Conservation (phyloP, 2,888 invertebrate genomes). For the Leistus spinibarbis region DNA sequence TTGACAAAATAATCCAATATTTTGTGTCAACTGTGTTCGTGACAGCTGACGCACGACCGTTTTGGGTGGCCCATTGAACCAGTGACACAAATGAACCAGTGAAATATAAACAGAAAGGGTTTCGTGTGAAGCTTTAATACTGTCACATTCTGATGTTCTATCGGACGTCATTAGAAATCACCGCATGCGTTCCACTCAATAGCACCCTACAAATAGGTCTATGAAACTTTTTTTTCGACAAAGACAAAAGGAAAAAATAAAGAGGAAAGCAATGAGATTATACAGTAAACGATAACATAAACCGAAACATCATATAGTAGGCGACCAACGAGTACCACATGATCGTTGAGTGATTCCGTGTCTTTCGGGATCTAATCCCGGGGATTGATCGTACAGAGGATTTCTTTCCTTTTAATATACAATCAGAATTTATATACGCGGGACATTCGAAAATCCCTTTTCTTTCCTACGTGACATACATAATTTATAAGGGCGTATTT, state of each 20-base stretch:
- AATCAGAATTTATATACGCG: constrained; percentile 34
- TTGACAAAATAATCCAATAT: constrained; percentile 28
- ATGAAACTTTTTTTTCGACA: constrained; percentile 28
- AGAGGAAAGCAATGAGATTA: neutral
- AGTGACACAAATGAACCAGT: neutral
- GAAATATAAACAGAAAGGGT: neutral
- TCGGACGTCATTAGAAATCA: constrained; percentile 20
- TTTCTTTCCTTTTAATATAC: constrained; percentile 37
- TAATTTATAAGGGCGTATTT: constrained; percentile 26
- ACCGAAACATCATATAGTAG: neutral
- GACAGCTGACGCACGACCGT: constrained; percentile 17
- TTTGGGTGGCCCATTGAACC: neutral
- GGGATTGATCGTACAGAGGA: constrained; percentile 29
- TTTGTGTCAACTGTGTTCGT: constrained; percentile 21
- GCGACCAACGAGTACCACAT: neutral
- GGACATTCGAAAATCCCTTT: constrained; percentile 16
- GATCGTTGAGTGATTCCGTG: constrained; percentile 25
- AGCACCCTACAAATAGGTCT: constrained; percentile 31
- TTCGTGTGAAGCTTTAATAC: neutral
- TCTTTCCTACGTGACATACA: constrained; percentile 20
- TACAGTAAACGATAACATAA: constrained; percentile 29
- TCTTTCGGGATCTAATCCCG: constrained; percentile 17
- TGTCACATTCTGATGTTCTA: neutral
- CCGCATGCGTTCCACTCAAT: constrained; percentile 18
- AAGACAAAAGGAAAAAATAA: neutral